Evolutionary conservation across 2,797 vertebrate species (phyloP), one percentile per base, ranked within the genome.

Genomic region (Microchirus variegatus): DNA sequence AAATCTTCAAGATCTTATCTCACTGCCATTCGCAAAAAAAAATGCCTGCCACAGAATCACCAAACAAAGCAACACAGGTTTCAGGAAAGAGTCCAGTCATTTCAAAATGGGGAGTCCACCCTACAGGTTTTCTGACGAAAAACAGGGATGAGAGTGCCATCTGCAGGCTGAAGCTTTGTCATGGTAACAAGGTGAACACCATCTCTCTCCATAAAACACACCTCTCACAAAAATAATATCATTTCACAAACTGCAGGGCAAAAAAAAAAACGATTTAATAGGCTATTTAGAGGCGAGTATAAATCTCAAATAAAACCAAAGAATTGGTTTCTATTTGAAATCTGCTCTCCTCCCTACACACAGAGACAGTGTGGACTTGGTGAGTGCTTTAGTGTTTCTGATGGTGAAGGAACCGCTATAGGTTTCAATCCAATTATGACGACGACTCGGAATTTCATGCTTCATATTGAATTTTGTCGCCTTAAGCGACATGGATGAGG

Each of bases 91-190:
- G 70, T 75, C 62, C 71, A 72, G 53, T 82, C 59, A 51, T 80
- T 77, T 83, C 16, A 81, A 84, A 82, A 84, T 59, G 51, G 67
- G 75, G 75, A 84, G 80, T 81, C 60, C 10, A 71, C 85, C 79
- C 73, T 73, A 26, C 65, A 83, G 79, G 63, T 75, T n/a, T n/a
- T 77, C 63, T 61, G 71, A 78, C 73, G 76, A 76, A 82, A 90
- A 89, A 59, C 82, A 87, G 80, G 86, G 80, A 74, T 71, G 69
- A 90, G 79, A 85, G 83, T 80, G 86, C 90, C 91, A 91, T 87
- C 91, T 92, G 84, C 86, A 90, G 91, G 90, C 67, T n/a, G 76
- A 80, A 62, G 37, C 40, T 52, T 59, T 73, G 26, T 60, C 73
- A 61, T 59, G 10, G 48, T 65, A 44, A 63, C 57, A 50, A 45